These are phyloP conservation scores for Auanema sp. DNA, from an alignment of 2,888 invertebrate genomes.

Conservation along the genomic window DNA sequence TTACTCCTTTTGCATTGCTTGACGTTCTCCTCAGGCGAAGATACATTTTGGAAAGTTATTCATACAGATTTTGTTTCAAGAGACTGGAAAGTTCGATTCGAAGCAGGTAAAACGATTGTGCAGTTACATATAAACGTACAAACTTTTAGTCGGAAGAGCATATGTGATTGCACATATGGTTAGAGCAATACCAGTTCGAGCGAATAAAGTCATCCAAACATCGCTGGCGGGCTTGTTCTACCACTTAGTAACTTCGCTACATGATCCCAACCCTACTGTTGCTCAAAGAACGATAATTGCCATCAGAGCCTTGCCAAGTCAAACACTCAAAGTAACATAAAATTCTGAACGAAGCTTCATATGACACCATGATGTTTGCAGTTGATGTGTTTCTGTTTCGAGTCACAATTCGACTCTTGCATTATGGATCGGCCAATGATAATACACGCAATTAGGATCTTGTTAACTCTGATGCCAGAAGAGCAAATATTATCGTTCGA, in stretches of 20 bases:
- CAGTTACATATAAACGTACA: neutral
- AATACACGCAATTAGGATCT: conserved; percentile 87
- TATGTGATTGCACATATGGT: conserved; percentile 88
- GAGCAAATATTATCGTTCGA: conserved; percentile 91
- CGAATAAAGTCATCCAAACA: conserved; percentile 79
- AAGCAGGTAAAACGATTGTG: conserved; percentile 72
- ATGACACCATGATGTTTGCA: conserved; percentile 20
- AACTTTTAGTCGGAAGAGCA: conserved; percentile 80
- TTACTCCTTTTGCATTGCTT: conserved; percentile 91
- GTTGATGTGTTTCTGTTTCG: conserved; percentile 76
- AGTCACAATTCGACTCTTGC: conserved; percentile 95
- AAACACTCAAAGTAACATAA: conserved; percentile 39
- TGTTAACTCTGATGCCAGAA: conserved; percentile 88
- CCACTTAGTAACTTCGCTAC: conserved; percentile 90
- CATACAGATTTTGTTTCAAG: conserved; percentile 88
- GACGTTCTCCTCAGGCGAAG: conserved; percentile 87
- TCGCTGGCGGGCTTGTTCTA: conserved; percentile 94
- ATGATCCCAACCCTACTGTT: conserved; percentile 90
- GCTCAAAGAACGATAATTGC: conserved; percentile 74
- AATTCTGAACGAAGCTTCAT: too few species aligned
- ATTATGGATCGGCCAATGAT: conserved; percentile 95
- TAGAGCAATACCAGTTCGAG: conserved; percentile 83
- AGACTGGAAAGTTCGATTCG: conserved; percentile 86
- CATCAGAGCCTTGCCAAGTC: conserved; percentile 54
- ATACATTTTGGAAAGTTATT: conserved; percentile 92